Evolutionary conservation across 2,888 invertebrate species (phyloP).

Genomic region (Hirtodrosophila alboralis): DNA sequence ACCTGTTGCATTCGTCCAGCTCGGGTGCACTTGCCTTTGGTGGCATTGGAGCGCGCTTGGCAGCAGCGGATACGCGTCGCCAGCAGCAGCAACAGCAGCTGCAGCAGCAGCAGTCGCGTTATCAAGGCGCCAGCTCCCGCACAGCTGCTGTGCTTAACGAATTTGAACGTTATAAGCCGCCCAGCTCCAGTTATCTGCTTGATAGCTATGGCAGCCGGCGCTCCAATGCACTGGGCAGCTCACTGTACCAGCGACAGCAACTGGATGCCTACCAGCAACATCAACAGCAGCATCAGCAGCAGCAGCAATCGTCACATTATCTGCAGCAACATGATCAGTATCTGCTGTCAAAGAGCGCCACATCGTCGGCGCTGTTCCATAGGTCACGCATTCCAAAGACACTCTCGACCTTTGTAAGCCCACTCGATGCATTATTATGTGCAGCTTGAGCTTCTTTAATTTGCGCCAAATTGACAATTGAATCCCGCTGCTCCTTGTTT

Average conservation of each 20-base stretch:
- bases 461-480: constrained; percentile 15
- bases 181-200: constrained; percentile 65
- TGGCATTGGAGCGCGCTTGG: constrained; percentile 81
- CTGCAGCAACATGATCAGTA: constrained; percentile 75
- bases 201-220: constrained; percentile 77
- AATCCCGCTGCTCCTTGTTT: constrained; percentile 1
- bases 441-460: constrained; percentile 43
- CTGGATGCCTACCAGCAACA: constrained; percentile 70
- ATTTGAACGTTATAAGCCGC: constrained; percentile 71
- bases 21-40: constrained; percentile 81
- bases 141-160: constrained; percentile 74
- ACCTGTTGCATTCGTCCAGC: constrained; percentile 80
- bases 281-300: constrained; percentile 63
- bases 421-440: constrained; percentile 31
- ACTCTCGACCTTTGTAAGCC: constrained; percentile 84
- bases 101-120: constrained; percentile 55
- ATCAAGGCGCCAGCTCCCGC: constrained; percentile 71
- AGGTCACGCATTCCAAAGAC: constrained; percentile 85
- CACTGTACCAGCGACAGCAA: constrained; percentile 75
- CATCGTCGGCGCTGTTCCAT: constrained; percentile 85
- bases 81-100: constrained; percentile 63
- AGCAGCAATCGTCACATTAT: constrained; percentile 57
- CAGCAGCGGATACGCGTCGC: constrained; percentile 67
- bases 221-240: constrained; percentile 56
- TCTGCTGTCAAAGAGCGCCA: constrained; percentile 82